Conservation (phyloP, 2,113 vertebrate genomes). For the Burhinus bistriatus region DNA sequence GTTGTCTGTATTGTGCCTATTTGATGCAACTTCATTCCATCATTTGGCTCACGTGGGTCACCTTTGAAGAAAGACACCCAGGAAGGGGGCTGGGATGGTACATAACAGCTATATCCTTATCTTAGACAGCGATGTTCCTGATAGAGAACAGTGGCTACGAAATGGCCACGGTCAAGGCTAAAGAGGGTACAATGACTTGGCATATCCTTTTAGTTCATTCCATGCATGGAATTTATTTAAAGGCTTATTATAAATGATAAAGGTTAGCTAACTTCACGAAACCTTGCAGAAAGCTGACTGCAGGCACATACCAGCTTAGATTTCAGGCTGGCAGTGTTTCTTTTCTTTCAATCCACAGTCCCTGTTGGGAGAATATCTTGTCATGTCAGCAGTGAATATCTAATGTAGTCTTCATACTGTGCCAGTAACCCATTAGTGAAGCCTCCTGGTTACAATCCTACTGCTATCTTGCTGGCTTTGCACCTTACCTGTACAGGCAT, state of each 20-base stretch:
- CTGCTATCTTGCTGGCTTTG: conserved; percentile 12
- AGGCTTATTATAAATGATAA: not conserved
- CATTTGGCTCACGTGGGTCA: not conserved
- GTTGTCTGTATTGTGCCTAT: not conserved
- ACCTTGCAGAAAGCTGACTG: not conserved
- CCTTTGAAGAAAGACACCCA: not conserved
- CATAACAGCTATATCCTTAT: not conserved
- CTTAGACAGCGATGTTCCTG: not conserved
- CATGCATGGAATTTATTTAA: not conserved
- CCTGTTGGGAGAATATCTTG: not conserved
- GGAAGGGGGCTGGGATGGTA: not conserved
- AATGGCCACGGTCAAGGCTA: not conserved
- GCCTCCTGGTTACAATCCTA: not conserved
- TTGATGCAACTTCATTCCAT: not conserved
- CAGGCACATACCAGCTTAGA: not conserved
- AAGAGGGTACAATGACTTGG: not conserved
- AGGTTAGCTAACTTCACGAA: not conserved
- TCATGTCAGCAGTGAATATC: conserved; percentile 1
- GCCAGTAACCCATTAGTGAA: conserved; percentile 14
- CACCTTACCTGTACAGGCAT: not conserved
- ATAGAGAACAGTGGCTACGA: not conserved
- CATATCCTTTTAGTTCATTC: not conserved
- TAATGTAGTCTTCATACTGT: not conserved
- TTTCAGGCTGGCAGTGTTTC: not conserved
- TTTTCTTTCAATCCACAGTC: not conserved